A percentile compares a stretch with the other conserved stretches of the same genome.
Conservation (phyloP, 2,113 vertebrate species). For the Mobula birostris region DNA sequence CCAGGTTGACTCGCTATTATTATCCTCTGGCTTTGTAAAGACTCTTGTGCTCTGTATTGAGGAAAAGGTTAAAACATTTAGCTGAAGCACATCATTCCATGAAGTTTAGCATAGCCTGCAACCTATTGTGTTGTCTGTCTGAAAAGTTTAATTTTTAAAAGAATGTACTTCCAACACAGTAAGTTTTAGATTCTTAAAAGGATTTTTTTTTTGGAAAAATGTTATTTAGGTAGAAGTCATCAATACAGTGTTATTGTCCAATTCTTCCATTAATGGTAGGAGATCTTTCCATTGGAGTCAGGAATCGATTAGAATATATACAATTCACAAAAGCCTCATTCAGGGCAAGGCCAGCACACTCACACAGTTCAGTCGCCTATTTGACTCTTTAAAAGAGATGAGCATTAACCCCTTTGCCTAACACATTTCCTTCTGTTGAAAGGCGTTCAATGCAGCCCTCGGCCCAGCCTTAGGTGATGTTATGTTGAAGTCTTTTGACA, state of each 20-base stretch:
- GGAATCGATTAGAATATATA: constrained; percentile 19
- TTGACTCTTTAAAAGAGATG: background rate
- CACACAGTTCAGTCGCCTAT: background rate
- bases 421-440: constrained; percentile 1
- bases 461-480: background rate
- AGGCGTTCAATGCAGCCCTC: no score
- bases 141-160: constrained; percentile 21
- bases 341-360: constrained; percentile 19
- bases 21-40: background rate
- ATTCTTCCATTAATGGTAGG: constrained; percentile 25
- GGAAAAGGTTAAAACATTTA: constrained; percentile 34
- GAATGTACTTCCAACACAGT: background rate
- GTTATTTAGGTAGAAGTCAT: constrained; percentile 23
- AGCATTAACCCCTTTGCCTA: constrained; percentile 19
- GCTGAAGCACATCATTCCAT: background rate
- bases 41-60: background rate
- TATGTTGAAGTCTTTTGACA: background rate
- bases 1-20: background rate
- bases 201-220: constrained; percentile 1
- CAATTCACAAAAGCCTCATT: constrained; percentile 23
- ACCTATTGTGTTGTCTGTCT: background rate
- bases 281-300: constrained; percentile 32
- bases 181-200: constrained; percentile 27
- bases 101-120: background rate
- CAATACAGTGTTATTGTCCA: constrained; percentile 16